These are phyloP conservation scores for Pangasianodon hypophthalmus DNA, from an alignment of 2,113 vertebrate species.

Conservation along the genomic window DNA sequence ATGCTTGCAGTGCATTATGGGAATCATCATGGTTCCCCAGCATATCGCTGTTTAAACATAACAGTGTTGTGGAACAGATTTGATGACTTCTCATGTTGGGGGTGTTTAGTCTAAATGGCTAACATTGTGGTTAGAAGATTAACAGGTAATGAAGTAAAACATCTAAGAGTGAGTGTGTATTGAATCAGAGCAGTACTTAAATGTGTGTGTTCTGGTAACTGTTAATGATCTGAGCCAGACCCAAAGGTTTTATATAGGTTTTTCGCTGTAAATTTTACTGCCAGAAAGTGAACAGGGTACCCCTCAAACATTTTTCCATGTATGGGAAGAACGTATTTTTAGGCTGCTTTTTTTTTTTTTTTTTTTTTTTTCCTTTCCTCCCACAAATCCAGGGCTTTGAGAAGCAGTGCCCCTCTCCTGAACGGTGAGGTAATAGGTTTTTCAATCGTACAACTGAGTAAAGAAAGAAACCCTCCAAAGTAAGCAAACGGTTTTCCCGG, in stretches of 20 bases:
- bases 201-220: not conserved
- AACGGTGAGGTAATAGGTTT: conserved; percentile 42
- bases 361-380: too few relatives aligned
- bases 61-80: not conserved
- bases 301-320: conserved; percentile 41
- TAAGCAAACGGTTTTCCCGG: not conserved
- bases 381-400: conserved; percentile 2
- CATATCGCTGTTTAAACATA: not conserved
- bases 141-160: not conserved
- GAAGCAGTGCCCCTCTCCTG: conserved; percentile 30
- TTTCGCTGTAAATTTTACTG: not conserved
- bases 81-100: not conserved
- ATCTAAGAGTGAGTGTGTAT: not conserved
- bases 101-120: not conserved
- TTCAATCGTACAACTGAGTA: conserved; percentile 22
- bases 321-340: conserved; percentile 52
- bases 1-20: not conserved
- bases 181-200: not conserved
- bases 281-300: conserved; percentile 17
- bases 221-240: conserved; percentile 18
- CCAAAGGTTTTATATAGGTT: conserved; percentile 11
- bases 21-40: not conserved
- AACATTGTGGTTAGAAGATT: not conserved
- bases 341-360: conserved; percentile 15
- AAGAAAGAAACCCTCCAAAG: conserved; percentile 33